These are phyloP conservation scores for Armadillidium nasatum DNA, from an alignment of 1,140 invertebrate genomes.

Conservation along the genomic window DNA sequence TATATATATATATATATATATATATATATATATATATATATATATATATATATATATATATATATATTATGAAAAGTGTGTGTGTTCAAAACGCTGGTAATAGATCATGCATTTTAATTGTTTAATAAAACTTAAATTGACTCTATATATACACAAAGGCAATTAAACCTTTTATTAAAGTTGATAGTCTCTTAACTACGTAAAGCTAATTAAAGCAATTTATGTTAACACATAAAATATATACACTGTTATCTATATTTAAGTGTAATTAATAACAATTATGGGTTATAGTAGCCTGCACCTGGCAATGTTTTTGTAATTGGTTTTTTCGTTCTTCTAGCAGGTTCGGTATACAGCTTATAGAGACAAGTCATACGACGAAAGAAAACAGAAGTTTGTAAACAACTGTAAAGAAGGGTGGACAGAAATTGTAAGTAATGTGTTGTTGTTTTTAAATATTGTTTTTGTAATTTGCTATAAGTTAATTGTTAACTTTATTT, in stretches of 20 bases:
- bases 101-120: neutral
- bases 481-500: too few species aligned
- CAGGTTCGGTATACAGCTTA: neutral
- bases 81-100: neutral
- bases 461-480: neutral
- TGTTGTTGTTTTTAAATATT: neutral
- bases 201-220: too few species aligned
- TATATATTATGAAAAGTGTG: neutral
- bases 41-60: slow-evolving; percentile 18
- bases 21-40: slow-evolving; percentile 17
- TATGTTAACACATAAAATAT: neutral
- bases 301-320: too few species aligned
- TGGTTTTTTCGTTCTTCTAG: neutral
- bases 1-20: slow-evolving; percentile 21
- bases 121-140: neutral
- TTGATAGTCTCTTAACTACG: too few species aligned
- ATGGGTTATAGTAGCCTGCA: neutral
- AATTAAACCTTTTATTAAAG: too few species aligned
- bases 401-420: neutral
- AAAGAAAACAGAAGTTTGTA: neutral
- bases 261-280: neutral
- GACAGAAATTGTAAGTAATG: neutral
- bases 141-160: too few species aligned
- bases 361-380: neutral
- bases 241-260: neutral